Percentiles rank a stretch among this genome's conserved stretches.
Evolutionary conservation across 2,113 vertebrate genomes (phyloP).

Genomic region (Oriolus oriolus): DNA sequence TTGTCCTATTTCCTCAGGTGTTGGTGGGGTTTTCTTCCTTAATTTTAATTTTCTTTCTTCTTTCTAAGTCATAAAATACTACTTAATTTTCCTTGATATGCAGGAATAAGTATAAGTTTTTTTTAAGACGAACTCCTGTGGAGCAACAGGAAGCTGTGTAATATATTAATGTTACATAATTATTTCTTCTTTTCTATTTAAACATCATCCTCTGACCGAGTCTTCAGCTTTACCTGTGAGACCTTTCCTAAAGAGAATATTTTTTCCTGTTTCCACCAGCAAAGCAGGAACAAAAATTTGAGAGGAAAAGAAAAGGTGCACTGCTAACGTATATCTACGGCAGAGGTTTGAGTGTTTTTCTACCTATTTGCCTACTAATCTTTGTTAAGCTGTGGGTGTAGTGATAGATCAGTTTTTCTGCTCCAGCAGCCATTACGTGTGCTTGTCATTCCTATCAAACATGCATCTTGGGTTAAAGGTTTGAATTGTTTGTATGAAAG

Average conservation of each 20-base stretch:
- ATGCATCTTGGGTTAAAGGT: not conserved
- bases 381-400: not conserved
- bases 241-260: not conserved
- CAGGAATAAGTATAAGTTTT: not conserved
- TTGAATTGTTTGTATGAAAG: not conserved
- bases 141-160: not conserved
- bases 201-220: not conserved
- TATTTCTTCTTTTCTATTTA: not conserved
- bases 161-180: not conserved
- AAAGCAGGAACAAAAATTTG: not conserved
- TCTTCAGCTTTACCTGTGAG: not conserved
- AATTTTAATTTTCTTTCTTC: not conserved
- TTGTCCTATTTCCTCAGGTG: not conserved
- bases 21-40: accelerated
- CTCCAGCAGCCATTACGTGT: not conserved
- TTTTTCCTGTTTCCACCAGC: not conserved
- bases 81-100: not conserved
- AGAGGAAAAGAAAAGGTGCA: not conserved
- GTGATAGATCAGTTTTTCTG: not conserved
- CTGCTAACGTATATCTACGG: not conserved
- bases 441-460: not conserved
- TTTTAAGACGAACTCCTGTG: not conserved
- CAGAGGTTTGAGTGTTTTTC: not conserved
- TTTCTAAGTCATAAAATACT: not conserved
- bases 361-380: not conserved